Evolutionary conservation across 1,140 invertebrate genomes (phyloP).

Genomic region (Drosophila kepulauana): DNA sequence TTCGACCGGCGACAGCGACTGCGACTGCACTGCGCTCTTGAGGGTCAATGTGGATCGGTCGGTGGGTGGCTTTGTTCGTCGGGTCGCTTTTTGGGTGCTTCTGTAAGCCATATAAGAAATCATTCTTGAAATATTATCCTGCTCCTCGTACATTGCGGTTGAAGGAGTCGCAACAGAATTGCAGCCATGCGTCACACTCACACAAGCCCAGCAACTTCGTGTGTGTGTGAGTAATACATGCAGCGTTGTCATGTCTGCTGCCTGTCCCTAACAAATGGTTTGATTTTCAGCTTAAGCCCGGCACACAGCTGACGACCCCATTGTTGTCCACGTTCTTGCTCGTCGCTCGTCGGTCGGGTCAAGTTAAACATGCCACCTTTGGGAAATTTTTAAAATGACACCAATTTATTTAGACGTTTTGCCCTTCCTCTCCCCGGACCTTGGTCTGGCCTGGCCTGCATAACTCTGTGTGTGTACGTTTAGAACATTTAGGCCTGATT

Average conservation of each 20-base stretch:
- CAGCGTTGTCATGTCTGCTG: conserved; percentile 75
- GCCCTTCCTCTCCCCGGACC: background rate
- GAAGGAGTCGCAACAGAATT: conserved; percentile 71
- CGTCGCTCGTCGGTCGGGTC: conserved; percentile 3
- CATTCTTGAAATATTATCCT: conserved; percentile 79
- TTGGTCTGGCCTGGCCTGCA: background rate
- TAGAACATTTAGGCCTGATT: conserved; percentile 17
- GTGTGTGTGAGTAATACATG: conserved; percentile 66
- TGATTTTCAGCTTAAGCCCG: conserved; percentile 76
- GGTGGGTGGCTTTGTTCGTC: background rate
- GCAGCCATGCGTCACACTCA: conserved; percentile 74
- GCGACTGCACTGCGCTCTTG: conserved; percentile 46
- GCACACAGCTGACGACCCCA: conserved; percentile 4
- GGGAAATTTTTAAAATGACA: conserved; percentile 81
- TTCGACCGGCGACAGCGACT: conserved; percentile 20
- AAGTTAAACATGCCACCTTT: conserved; percentile 74
- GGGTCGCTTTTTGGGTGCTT: conserved; percentile 26
- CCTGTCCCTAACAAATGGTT: conserved; percentile 74
- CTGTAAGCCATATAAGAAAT: conserved; percentile 72
- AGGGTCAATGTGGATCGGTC: conserved; percentile 72
- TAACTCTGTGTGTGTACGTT: conserved; percentile 3
- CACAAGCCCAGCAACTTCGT: conserved; percentile 17
- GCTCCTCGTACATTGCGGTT: conserved; percentile 78
- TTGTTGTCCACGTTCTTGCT: conserved; percentile 6
- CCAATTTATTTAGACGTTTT: conserved; percentile 78